Base-by-base conservation (phyloP, 2,797 vertebrate species). In the Peromyscus melanophrys region DNA sequence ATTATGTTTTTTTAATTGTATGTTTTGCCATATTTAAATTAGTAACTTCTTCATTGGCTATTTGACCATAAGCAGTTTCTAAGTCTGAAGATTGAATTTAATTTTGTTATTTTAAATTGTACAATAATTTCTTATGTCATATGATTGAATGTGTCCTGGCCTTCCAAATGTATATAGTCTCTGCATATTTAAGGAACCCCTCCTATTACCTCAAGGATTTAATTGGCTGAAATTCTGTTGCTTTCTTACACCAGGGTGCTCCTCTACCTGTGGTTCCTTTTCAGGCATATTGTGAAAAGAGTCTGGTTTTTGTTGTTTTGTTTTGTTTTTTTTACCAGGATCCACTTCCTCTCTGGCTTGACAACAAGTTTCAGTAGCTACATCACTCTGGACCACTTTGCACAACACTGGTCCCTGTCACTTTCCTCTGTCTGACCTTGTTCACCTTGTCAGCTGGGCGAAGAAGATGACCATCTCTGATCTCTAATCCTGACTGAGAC, bases 341-440 rank as follows among this genome's bases (percentile, higher is more conserved):
- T 37, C 46, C n/a, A 46, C 34, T 16, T 67, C 69, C 14, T 9
- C 43, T 25, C 10, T 12, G 19, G 2, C 43, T 55, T 23, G n/a
- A 16, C 52, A 55, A 21, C 6, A 59, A 4, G 27, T 73, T 37
- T 52, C 59, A 2, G 0, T 46, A 3, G 5, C 21, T 21, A 4
- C 6, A 1, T 23, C 25, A 27, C 17, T 43, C 77, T 43, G 16
- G 16, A 34, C 16, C 1, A 2, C 37, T 23, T 17, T 73, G 19
- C 11, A 0, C 4, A 29, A 21, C 1, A 0, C 71, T 49, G 61
- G 29, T 85, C 31, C 61, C 83, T n/a, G 14, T 34, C 9, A 1
- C 55, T 19, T 21, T 65, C 55, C 10, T 2, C 16, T 7, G 9
- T 27, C 14, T 43, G 75, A 23, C 34, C 82, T n/a, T 34, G 8